Evolutionary conservation across 2,113 vertebrate genomes (phyloP).

Genomic region (Morone chrysops): DNA sequence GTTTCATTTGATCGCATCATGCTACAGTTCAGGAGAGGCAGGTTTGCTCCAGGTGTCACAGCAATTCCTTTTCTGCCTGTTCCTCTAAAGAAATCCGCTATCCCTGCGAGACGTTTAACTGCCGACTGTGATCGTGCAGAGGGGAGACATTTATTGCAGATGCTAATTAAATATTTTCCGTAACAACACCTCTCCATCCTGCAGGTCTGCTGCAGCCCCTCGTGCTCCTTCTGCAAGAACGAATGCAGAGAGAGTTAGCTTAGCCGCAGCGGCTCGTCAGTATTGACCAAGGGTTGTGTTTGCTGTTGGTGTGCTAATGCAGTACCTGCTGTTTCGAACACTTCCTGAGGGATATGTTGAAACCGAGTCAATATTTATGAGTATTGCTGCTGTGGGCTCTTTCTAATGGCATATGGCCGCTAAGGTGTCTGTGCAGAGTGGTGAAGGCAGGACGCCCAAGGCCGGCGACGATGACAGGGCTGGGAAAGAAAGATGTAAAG

Average conservation of each 20-base stretch:
- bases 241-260: slow-evolving; percentile 17
- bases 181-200: slow-evolving; percentile 38
- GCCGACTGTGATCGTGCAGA: slow-evolving; percentile 34
- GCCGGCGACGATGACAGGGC: slow-evolving; percentile 32
- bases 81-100: slow-evolving; percentile 22
- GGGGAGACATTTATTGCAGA: slow-evolving; percentile 40
- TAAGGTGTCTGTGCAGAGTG: slow-evolving; percentile 62
- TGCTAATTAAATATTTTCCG: slow-evolving; percentile 69
- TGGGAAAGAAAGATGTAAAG: slow-evolving; percentile 10
- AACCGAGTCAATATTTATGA: slow-evolving; percentile 80
- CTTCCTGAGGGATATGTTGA: slow-evolving; percentile 73
- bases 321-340: slow-evolving; percentile 64
- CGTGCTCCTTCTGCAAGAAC: slow-evolving; percentile 24
- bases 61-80: slow-evolving; percentile 38
- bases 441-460: slow-evolving; percentile 48
- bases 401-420: slow-evolving; percentile 71
- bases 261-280: slow-evolving; percentile 29
- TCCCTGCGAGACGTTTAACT: slow-evolving; percentile 36
- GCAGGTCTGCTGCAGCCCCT: slow-evolving; percentile 31
- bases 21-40: slow-evolving; percentile 14
- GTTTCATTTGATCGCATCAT: slow-evolving; percentile 45
- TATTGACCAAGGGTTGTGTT: slow-evolving; percentile 61
- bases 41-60: slow-evolving; percentile 41
- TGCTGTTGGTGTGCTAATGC: slow-evolving; percentile 69
- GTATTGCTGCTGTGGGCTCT: slow-evolving; percentile 69